Evolutionary conservation across 2,113 vertebrate genomes (phyloP).

Genomic region (Antechinus stuartii): DNA sequence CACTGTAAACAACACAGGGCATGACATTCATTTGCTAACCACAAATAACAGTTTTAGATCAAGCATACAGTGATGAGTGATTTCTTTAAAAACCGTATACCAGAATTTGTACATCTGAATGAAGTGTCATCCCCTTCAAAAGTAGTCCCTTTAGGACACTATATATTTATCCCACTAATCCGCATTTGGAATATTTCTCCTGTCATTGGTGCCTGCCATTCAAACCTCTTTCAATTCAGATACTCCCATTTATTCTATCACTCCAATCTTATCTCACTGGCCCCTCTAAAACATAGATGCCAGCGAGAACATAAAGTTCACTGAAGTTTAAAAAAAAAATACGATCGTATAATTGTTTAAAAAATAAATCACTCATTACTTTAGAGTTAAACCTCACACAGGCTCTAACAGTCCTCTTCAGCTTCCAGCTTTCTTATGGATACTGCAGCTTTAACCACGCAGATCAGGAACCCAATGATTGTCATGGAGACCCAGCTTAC

Average conservation of each 20-base stretch:
- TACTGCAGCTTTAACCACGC: constrained; percentile 92
- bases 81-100: not conserved
- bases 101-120: not conserved
- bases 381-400: not conserved
- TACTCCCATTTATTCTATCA: not conserved
- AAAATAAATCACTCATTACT: not conserved
- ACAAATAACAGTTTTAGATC: constrained; percentile 70
- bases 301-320: not conserved
- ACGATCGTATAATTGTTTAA: not conserved
- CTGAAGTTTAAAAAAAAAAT: not conserved
- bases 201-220: not conserved
- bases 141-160: not conserved
- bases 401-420: constrained; percentile 85
- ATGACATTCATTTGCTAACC: constrained; percentile 79
- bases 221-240: not conserved
- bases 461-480: constrained; percentile 96
- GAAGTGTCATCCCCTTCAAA: not conserved
- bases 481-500: constrained; percentile 96
- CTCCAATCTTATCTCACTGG: not conserved
- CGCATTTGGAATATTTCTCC: not conserved
- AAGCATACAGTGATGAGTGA: constrained; percentile 60
- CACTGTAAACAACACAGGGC: constrained; percentile 95
- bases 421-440: constrained; percentile 88
- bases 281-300: not conserved
- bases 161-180: not conserved